phyloP scores from a whole-genome alignment of 2,113 vertebrate genomes.

The Promerops cafer region DNA sequence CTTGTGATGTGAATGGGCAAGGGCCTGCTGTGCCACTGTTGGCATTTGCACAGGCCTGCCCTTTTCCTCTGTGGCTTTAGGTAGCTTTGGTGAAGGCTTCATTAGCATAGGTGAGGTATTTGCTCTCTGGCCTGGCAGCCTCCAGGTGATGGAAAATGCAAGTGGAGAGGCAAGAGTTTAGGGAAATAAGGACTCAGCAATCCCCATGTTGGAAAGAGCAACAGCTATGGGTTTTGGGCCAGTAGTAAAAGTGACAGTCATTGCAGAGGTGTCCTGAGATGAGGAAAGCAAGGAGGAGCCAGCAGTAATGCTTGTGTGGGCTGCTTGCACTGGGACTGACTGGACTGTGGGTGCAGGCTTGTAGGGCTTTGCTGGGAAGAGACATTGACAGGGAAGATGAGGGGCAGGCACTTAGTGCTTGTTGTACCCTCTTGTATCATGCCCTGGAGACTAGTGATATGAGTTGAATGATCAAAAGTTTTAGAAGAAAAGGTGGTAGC shows the following conservation, averaged over 20 bases:
- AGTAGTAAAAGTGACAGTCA: background rate
- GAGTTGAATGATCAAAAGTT: background rate
- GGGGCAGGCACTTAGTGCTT: background rate
- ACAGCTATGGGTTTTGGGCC: background rate
- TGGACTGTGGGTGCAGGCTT: background rate
- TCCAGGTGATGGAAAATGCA: background rate
- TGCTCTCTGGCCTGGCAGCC: background rate
- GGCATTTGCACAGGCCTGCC: background rate
- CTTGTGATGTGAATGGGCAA: background rate
- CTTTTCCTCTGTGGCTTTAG: background rate
- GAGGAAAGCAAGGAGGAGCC: background rate
- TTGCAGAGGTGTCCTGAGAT: background rate
- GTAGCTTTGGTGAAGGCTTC: background rate
- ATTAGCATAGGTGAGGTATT: background rate
- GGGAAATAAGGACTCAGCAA: background rate
- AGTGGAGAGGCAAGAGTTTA: background rate
- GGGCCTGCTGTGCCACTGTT: background rate
- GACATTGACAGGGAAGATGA: background rate
- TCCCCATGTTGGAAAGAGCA: background rate
- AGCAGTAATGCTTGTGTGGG: background rate
- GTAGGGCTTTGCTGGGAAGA: background rate
- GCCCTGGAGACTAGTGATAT: background rate
- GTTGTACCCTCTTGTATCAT: background rate
- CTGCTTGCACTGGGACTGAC: background rate
- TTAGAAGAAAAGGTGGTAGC: background rate